Base-by-base conservation (phyloP, 2,113 vertebrate species). In the Sorex araneus region DNA sequence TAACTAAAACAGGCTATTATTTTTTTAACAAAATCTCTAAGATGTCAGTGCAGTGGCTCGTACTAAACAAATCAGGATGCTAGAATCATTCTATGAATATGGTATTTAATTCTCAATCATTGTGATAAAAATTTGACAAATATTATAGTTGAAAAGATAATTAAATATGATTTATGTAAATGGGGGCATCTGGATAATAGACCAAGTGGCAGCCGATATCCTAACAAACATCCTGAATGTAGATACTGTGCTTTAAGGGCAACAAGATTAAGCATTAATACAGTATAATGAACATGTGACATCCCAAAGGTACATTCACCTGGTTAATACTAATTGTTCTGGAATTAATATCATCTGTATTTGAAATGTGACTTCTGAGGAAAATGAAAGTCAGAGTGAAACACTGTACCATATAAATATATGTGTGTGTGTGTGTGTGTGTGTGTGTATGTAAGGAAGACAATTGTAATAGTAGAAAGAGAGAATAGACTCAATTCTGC, bases 231-330 rank as follows among this genome's bases (percentile, higher is more conserved):
- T n/a, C 15, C 13, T 67, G 5, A 40, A 64, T 36, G 3, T 23
- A 45, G 32, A 28, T 57, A 36, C 19, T 25, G 3, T 34, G 8
- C 7, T 78, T 9, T 34, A 78, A 9, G 32, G 25, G 4, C 18
- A 63, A 34, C 27, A 75, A 18, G 4, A 83, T 57, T 57, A 18
- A 23, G 6, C 57, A 60, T 60, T 23, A 30, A 3, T 36, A 1
- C 28, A 60, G 2, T 23, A 12, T 0, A 16, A 0, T 40, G 27
- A 40, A 1, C 9, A 63, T 18, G 3, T 18, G 5, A 13, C 2
- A 36, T 6, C 21, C 15, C 27, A 73, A 79, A 84, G 28, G 64
- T 57, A 88, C 54, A 2, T 3, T 23, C 8, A 47, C 27, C 15
- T 10, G 45, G n/a, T 1, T 23, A 84, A 36, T 74, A 84, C 18